A percentile compares a stretch with the other conserved stretches of the same genome.
phyloP scores from a whole-genome alignment of 2,797 vertebrate species.

The Aeoliscus strigatus region DNA sequence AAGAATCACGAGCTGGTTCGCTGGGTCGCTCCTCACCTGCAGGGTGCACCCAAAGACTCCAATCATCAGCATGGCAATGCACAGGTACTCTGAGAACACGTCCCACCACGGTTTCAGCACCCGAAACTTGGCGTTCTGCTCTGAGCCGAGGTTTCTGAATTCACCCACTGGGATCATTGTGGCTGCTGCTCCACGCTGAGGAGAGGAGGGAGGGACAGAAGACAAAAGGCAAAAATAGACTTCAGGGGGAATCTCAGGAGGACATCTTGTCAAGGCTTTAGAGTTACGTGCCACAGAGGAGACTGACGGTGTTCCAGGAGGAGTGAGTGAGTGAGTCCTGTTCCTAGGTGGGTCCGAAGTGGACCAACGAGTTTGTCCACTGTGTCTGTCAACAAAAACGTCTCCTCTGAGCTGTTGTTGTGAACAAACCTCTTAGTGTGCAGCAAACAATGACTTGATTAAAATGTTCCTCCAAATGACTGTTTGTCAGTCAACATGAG shows the following conservation, averaged over 20 bases:
- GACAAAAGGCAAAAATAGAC: slow-evolving; percentile 16
- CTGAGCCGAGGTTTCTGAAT: slow-evolving; percentile 80
- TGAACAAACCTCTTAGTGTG: too few relatives aligned
- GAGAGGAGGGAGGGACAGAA: slow-evolving; percentile 6
- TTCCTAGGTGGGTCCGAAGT: slow-evolving; percentile 17
- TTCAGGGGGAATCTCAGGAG: slow-evolving; percentile 22
- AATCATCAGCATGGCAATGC: slow-evolving; percentile 89
- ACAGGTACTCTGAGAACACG: slow-evolving; percentile 87
- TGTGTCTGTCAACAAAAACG: slow-evolving; percentile 7
- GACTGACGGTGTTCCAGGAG: not conserved
- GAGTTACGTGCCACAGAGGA: slow-evolving; percentile 20
- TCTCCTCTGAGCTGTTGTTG: too few relatives aligned
- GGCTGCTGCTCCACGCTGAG: slow-evolving; percentile 42
- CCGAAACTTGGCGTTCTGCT: slow-evolving; percentile 80
- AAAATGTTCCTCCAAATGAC: too few relatives aligned
- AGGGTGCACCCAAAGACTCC: slow-evolving; percentile 90
- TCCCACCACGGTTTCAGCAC: slow-evolving; percentile 95
- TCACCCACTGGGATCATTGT: slow-evolving; percentile 89
- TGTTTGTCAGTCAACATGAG: too few relatives aligned
- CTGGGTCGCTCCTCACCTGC: too few relatives aligned
- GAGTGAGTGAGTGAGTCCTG: not conserved
- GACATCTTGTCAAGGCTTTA: slow-evolving; percentile 26
- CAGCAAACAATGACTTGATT: too few relatives aligned
- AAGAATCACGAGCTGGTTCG: not conserved
- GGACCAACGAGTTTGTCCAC: slow-evolving; percentile 53